Evolutionary conservation across 2,797 vertebrate genomes (phyloP), one percentile per base, ranked within the genome.

Genomic region (Uromys caudimaculatus): DNA sequence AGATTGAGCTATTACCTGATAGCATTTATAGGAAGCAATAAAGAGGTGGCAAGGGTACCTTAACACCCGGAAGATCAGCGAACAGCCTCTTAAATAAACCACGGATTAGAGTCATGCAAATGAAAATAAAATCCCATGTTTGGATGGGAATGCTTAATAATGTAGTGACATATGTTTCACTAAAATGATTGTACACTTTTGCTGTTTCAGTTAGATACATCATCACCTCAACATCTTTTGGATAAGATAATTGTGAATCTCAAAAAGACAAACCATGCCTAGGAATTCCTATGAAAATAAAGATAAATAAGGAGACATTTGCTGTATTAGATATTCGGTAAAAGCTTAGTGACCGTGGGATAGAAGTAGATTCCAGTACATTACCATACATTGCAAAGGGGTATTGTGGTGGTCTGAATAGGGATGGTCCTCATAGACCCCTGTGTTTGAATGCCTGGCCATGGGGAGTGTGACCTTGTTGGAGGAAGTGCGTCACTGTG

Each of bases 231-330:
- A 2, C 47, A 27, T 32, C n/a, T 44, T 96, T 96, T 92, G 52
- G 23, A 38, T 77, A 92, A 93, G 91, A 94, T 81, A 24, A 86
- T 77, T 71, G 84, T 89, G 56, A 94, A 89, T 19, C 89, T 96
- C 83, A 35, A n/a, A 67, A 87, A 90, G 50, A 91, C 94, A 71
- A 89, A n/a, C 73, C 60, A 87, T 88, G 52, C 88, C 75, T 93
- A 89, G 73, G 50, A 95, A 95, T 94, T 95, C 24, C 41, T 85
- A 91, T 44, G 44, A 94, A 96, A 96, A 88, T 71, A 79, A 92
- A 92, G 44, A 90, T 50, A 75, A 83, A 92, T 77, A 69, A 94
- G 75, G 32, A 87, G 35, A 73, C 32, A 71, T 64, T 86, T 93
- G 14, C 78, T 29, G 62, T 95, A 38, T 91, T 62, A 93, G 38